Base-by-base conservation (phyloP, 2,113 vertebrate genomes). In the Ophthalmolycus amberensis region DNA sequence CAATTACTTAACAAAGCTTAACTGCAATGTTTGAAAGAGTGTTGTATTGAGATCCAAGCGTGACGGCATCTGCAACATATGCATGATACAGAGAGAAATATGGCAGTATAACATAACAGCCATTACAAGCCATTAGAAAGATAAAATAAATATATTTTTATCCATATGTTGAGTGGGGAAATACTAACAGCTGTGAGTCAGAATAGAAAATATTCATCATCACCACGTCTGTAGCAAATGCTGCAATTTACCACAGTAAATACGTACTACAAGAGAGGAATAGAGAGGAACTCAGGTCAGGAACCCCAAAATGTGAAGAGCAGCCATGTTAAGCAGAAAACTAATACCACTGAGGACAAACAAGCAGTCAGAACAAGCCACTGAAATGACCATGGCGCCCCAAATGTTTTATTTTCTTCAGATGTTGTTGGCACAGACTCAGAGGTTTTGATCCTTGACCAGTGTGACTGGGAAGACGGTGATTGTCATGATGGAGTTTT, bases 401-500 rank as follows among this genome's bases (percentile, higher is more conserved):
- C 9, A 5, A 71, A 56, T 15, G 71, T 44, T 88, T 84, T 76
- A 71, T 65, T 84, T 50, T 66, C 16, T 38, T 90, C 83, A 0
- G 27, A 42, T 2, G 67, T n/a, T 22, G 50, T 92, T 93, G 92
- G 91, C 93, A 92, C 89, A 50, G 83, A 83, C 67, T 90, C 74
- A 0, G 67, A 59, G 2, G 85, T 94, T 82, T 78, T 76, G 50
- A 87, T 79, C 75, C 74, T 87, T 5, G 70, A 81, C 76, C 80
- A 22, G 48, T 37, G 82, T 15, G 84, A 86, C 76, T 85, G 83
- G 71, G 75, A 71, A 15, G 80, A 67, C 32, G 77, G 78, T 86
- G 88, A 87, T 75, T 84, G 88, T 93, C 92, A 95, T 76, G 89
- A 91, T 12, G 93, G 84, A 50, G 80, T 82, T 60, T 90, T 94